phyloP scores from a whole-genome alignment of 2,113 vertebrate genomes.

The Ceyx cyanopectus region DNA sequence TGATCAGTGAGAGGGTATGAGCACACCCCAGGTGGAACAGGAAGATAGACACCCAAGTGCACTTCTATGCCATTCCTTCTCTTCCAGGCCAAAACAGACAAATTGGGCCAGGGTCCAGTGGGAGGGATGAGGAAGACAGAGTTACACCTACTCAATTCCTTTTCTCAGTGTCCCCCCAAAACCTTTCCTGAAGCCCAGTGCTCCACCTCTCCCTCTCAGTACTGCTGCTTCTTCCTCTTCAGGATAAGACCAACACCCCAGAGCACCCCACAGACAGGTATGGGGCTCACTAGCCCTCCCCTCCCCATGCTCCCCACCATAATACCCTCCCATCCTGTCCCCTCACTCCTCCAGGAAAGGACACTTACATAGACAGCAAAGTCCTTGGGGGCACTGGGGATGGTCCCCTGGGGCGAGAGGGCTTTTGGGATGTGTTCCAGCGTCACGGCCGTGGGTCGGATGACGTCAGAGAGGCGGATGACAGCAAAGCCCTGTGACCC shows the following conservation, averaged over 20 bases:
- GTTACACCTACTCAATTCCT: background rate
- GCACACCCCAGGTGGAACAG: background rate
- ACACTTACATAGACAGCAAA: slow-evolving; percentile 91
- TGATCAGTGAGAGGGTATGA: background rate
- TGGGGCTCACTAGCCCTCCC: background rate
- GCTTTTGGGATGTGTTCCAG: slow-evolving; percentile 91
- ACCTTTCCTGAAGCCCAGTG: rapidly evolving
- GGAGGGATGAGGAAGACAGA: background rate
- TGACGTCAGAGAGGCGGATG: slow-evolving; percentile 85
- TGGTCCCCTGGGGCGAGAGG: slow-evolving; percentile 85
- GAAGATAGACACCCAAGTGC: rapidly evolving
- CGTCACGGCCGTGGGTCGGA: slow-evolving; percentile 86
- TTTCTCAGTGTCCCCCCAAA: background rate
- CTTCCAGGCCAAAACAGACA: background rate
- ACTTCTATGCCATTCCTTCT: background rate
- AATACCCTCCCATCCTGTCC: background rate
- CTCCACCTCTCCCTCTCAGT: background rate
- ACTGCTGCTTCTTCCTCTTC: background rate
- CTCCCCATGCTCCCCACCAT: rapidly evolving
- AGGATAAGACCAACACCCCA: background rate
- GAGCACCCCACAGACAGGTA: background rate
- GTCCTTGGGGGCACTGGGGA: slow-evolving; percentile 91
- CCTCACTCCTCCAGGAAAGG: rapidly evolving
- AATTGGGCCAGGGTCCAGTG: background rate
- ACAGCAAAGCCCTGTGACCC: slow-evolving; percentile 89